Evolutionary conservation across 2,113 vertebrate species (phyloP), one percentile per base, ranked within the genome.

Genomic region (Pelusios castaneus): DNA sequence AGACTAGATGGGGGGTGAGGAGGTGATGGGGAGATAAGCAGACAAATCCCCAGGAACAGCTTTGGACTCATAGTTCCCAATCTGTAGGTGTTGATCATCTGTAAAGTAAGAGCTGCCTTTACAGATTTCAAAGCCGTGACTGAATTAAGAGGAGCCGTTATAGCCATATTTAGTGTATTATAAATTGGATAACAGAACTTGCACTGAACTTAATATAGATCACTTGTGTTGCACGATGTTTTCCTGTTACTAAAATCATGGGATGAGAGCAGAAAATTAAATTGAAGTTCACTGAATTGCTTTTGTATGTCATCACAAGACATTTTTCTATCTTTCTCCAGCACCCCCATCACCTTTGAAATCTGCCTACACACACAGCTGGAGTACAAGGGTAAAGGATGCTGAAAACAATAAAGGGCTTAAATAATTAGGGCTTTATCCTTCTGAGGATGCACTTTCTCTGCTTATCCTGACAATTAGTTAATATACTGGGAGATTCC

Each of bases 31-130:
- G 2, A 0, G 2, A 4, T 0, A 8, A n/a, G 38, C 21, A 29
- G 73, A 8, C 19, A 38, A 38, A 38, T 70, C n/a, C 19, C n/a
- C 10, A 6, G 31, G 31, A 13, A 16, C 29, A 63, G 58, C 54
- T 67, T 73, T 1, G 22, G 81, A 54, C 25, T 0, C 1, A 0
- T 5, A 41, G 34, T 34, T n/a, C n/a, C 0, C 0, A 6, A 1
- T 25, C 3, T 56, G 29, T 0, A 0, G 17, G 47, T 49, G 34
- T 27, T 2, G 25, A 55, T 80, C 56, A 27, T 19, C 80, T 4
- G 0, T 0, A 5, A 2, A 1, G 34, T 16, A 52, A 34, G 13
- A 4, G 60, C 56, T 49, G 19, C 80, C 43, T 76, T 11, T 4
- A 6, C 41, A 0, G 5, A 0, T 8, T 10, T 11, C 76, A 0